Evolutionary conservation across 2,888 invertebrate species (phyloP).

Genomic region (Drosophila tripunctata): DNA sequence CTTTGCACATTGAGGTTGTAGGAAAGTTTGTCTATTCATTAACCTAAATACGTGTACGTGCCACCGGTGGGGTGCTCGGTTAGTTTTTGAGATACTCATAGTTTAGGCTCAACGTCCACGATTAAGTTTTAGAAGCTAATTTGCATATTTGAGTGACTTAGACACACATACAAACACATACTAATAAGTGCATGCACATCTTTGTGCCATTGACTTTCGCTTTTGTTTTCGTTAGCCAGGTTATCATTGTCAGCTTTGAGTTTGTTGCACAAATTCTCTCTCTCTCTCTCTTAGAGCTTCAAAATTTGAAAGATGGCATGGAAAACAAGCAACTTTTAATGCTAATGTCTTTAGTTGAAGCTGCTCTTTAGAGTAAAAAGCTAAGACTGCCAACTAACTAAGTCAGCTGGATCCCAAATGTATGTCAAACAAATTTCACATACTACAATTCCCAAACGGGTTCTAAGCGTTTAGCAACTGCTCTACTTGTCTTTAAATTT

Average conservation of each 20-base stretch:
- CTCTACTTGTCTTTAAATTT: conserved; percentile 8
- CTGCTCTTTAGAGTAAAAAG: too few relatives aligned
- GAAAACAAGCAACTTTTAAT: conserved; percentile 13
- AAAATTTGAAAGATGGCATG: conserved; percentile 45
- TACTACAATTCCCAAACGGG: conserved; percentile 7
- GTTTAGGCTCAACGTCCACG: conserved; percentile 45
- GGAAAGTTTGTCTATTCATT: conserved; percentile 78
- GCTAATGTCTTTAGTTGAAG: conserved; percentile 30
- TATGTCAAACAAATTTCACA: conserved; percentile 5
- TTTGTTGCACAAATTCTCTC: conserved; percentile 14
- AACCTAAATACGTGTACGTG: conserved; percentile 67
- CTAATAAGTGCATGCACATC: conserved; percentile 1
- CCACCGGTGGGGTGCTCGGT: background rate
- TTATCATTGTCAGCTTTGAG: conserved; percentile 53
- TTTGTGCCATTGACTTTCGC: conserved; percentile 40
- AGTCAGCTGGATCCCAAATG: conserved; percentile 6
- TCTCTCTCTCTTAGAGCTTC: conserved; percentile 28
- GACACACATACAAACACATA: conserved; percentile 6
- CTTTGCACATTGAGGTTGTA: conserved; percentile 75
- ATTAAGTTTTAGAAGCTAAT: conserved; percentile 74
- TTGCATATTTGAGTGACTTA: conserved; percentile 73
- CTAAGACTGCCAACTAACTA: conserved; percentile 7
- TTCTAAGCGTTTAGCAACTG: background rate
- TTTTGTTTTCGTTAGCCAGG: conserved; percentile 42
- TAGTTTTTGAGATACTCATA: background rate